Evolutionary conservation across 2,888 invertebrate genomes (phyloP).

Genomic region (Andricus curvator): DNA sequence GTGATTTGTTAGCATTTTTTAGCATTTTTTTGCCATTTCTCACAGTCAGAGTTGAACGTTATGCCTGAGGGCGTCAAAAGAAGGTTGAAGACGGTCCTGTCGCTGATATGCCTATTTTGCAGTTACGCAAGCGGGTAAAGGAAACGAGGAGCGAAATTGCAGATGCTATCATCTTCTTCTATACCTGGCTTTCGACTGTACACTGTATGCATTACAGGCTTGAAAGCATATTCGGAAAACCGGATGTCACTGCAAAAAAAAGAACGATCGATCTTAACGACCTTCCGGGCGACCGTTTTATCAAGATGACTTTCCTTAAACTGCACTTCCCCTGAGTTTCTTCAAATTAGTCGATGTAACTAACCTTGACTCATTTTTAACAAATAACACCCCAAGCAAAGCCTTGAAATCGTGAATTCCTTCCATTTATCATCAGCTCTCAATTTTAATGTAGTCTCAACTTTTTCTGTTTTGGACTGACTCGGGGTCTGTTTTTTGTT

Average conservation of each 20-base stretch:
- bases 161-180: not conserved
- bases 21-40: conserved; percentile 1
- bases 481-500: too few species aligned
- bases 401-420: not conserved
- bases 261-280: not conserved
- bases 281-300: not conserved
- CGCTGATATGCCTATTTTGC: conserved; percentile 2
- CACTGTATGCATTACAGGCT: not conserved
- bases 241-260: conserved; percentile 11
- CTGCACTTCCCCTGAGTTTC: not conserved
- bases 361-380: not conserved
- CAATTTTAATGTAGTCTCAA: too few species aligned
- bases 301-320: not conserved
- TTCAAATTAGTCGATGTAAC: not conserved
- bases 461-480: too few species aligned
- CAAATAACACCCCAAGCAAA: not conserved
- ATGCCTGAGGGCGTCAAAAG: not conserved
- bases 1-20: conserved; percentile 5
- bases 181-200: not conserved
- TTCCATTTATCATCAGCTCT: not conserved
- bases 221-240: conserved; percentile 4
- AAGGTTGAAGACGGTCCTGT: conserved; percentile 8
- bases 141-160: not conserved
- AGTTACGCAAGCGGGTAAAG: not conserved
- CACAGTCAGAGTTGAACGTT: not conserved